Percentiles rank a stretch among this genome's conserved stretches.
These are phyloP conservation scores for Himantopus leucocephalus DNA, from an alignment of 2,113 vertebrate species.

Conservation along the genomic window DNA sequence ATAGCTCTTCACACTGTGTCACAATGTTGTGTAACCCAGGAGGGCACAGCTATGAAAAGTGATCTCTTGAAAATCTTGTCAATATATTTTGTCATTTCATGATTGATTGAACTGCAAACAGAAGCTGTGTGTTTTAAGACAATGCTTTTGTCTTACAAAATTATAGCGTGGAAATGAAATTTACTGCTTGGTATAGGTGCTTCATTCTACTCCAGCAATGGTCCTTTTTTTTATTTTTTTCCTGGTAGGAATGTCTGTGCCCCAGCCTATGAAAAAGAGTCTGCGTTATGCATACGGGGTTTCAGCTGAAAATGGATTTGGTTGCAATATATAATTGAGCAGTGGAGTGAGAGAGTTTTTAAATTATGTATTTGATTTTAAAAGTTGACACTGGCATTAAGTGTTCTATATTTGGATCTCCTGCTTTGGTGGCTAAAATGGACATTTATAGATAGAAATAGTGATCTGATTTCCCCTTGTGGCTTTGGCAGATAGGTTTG, in stretches of 20 bases:
- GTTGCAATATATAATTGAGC: not conserved
- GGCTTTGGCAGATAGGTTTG: conserved; percentile 26
- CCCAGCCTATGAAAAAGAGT: not conserved
- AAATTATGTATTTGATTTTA: conserved; percentile 29
- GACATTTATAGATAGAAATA: conserved; percentile 35
- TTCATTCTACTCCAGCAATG: not conserved
- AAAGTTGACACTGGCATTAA: conserved; percentile 1
- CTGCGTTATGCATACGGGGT: not conserved
- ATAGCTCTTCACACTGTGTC: not conserved
- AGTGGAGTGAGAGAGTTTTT: not conserved
- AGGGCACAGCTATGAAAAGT: not conserved
- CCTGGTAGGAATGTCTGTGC: not conserved
- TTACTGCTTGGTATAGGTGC: not conserved
- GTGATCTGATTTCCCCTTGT: conserved; percentile 46
- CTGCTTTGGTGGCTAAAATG: not conserved
- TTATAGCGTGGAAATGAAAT: not conserved
- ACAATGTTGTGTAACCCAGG: not conserved
- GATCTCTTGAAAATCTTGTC: not conserved
- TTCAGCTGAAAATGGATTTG: not conserved
- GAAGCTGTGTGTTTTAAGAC: not conserved
- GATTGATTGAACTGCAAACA: not conserved
- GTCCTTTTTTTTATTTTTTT: not conserved
- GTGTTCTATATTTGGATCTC: conserved; percentile 21
- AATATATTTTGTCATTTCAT: not conserved
- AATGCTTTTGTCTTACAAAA: not conserved